Evolutionary conservation across 35 echinoderm and acorn worm species (phyloP).

Genomic region (Heliocidaris erythrogramma): DNA sequence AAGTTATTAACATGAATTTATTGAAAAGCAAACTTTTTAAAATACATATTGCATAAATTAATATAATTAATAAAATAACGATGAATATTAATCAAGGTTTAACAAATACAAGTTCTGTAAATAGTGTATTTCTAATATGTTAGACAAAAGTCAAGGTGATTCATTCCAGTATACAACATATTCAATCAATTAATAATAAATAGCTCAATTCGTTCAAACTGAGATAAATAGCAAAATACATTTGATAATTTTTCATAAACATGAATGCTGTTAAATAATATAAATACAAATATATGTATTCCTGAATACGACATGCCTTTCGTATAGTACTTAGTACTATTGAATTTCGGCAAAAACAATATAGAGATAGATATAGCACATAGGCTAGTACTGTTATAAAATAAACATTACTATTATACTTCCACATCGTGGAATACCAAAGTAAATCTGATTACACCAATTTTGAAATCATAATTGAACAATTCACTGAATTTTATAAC

Average conservation of each 20-base stretch:
- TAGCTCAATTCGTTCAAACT: neutral
- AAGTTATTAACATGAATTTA: too few relatives aligned
- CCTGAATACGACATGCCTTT: neutral
- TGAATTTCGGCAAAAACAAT: neutral
- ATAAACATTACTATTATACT: neutral
- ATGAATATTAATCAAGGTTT: too few relatives aligned
- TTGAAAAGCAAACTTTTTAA: too few relatives aligned
- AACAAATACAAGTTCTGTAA: neutral
- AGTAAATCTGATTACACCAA: too few relatives aligned
- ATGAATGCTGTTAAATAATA: neutral
- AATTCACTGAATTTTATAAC: too few relatives aligned
- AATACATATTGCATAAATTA: too few relatives aligned
- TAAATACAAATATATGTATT: neutral
- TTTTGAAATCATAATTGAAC: too few relatives aligned
- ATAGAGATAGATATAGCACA: neutral
- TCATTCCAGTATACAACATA: neutral
- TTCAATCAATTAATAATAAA: neutral
- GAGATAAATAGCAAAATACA: neutral
- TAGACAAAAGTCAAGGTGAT: neutral
- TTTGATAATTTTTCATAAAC: neutral
- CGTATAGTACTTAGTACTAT: neutral
- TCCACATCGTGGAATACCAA: neutral
- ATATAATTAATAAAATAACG: too few relatives aligned
- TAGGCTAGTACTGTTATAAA: conserved; percentile 4
- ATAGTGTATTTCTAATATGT: neutral